Conservation (phyloP, 2,888 invertebrate genomes). For the Mactromeris polynyma region DNA sequence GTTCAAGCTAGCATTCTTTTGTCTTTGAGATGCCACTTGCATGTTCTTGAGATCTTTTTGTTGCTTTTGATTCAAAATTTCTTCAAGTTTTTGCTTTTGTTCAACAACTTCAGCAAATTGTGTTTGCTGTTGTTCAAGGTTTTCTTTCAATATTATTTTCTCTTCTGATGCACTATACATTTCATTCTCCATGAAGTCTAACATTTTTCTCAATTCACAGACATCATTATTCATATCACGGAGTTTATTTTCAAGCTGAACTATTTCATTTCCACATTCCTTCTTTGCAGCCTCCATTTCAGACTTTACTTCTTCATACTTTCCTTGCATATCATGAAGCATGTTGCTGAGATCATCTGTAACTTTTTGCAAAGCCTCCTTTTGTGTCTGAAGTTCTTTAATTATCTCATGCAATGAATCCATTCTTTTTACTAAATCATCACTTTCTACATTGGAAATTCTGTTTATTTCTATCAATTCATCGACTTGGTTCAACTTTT, state of each 20-base stretch:
- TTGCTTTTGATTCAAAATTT: slow-evolving; percentile 63
- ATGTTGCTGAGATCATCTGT: slow-evolving; percentile 59
- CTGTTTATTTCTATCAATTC: slow-evolving; percentile 45
- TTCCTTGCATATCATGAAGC: slow-evolving; percentile 70
- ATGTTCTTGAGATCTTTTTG: slow-evolving; percentile 72
- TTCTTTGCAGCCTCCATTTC: slow-evolving; percentile 73
- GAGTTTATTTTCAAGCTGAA: slow-evolving; percentile 70
- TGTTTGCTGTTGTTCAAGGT: slow-evolving; percentile 62
- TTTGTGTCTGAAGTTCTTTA: slow-evolving; percentile 53
- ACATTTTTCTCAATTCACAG: slow-evolving; percentile 64
- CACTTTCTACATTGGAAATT: slow-evolving; percentile 46
- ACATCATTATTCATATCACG: slow-evolving; percentile 73
- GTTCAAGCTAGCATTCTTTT: slow-evolving; percentile 27
- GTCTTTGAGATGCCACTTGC: slow-evolving; percentile 56
- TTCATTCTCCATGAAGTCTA: slow-evolving; percentile 72
- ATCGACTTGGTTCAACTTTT: slow-evolving; percentile 50
- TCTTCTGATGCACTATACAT: slow-evolving; percentile 64
- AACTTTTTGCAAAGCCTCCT: slow-evolving; percentile 51
- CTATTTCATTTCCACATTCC: slow-evolving; percentile 71
- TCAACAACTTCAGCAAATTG: slow-evolving; percentile 58
- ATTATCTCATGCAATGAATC: slow-evolving; percentile 25
- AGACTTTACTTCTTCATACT: slow-evolving; percentile 72
- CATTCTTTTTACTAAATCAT: slow-evolving; percentile 28
- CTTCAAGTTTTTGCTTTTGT: slow-evolving; percentile 64
- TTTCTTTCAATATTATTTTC: slow-evolving; percentile 64